Evolutionary conservation across 2,888 invertebrate species (phyloP).

Genomic region (Diarsia mendica): DNA sequence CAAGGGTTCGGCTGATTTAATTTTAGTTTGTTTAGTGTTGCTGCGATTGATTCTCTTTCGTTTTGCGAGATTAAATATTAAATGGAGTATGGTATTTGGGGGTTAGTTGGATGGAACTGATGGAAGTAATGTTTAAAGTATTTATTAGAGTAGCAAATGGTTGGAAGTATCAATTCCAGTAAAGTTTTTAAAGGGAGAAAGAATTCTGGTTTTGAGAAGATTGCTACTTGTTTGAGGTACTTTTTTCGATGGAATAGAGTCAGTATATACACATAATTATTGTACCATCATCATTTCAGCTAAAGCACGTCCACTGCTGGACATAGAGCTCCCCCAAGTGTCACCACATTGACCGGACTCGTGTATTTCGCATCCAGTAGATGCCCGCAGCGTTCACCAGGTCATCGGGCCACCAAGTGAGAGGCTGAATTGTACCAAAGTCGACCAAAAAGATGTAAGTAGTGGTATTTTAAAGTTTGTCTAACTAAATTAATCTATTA

Average conservation of each 20-base stretch:
- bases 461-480: too few species aligned
- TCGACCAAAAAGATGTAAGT: too few species aligned
- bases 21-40: slow-evolving; percentile 77
- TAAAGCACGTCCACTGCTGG: too few species aligned
- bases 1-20: slow-evolving; percentile 75
- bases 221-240: background rate
- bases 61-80: slow-evolving; percentile 68
- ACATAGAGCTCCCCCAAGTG: too few species aligned
- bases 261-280: too few species aligned
- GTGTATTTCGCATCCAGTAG: too few species aligned
- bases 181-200: background rate
- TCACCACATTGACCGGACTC: too few species aligned
- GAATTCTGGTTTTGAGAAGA: background rate
- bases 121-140: slow-evolving; percentile 32
- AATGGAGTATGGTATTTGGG: slow-evolving; percentile 67
- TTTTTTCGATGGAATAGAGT: background rate
- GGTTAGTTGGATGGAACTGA: slow-evolving; percentile 60
- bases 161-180: background rate
- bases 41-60: slow-evolving; percentile 66
- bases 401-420: too few species aligned
- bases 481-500: background rate
- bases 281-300: too few species aligned
- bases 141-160: slow-evolving; percentile 12
- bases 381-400: too few species aligned
- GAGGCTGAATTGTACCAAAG: too few species aligned